These are phyloP conservation scores for Leuciscus idus DNA, from an alignment of 2,113 vertebrate genomes.

Conservation along the genomic window DNA sequence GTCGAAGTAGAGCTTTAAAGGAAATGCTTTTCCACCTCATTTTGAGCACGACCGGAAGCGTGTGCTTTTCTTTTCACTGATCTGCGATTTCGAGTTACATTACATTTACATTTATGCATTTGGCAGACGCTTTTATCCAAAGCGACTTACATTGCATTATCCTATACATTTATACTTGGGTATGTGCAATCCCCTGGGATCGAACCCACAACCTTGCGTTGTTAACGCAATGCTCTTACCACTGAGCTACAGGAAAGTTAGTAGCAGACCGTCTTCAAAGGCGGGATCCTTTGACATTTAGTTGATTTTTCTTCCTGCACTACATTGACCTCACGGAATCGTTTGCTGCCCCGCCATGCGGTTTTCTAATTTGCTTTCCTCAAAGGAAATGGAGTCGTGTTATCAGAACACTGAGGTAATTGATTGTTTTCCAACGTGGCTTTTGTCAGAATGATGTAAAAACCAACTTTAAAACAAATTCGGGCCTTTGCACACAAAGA, in stretches of 20 bases:
- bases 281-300: constrained; percentile 6
- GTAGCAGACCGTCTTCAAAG: constrained; percentile 17
- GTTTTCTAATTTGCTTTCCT: constrained; percentile 55
- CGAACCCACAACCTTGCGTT: no score
- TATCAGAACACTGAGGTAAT: constrained; percentile 55
- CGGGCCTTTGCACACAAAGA: not conserved
- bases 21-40: constrained; percentile 29
- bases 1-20: not conserved
- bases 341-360: constrained; percentile 7
- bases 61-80: constrained; percentile 45
- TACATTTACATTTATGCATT: no score
- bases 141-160: no score
- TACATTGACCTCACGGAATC: constrained; percentile 38
- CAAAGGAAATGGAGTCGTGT: constrained; percentile 51
- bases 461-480: not conserved
- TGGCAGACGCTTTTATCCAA: no score
- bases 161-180: no score
- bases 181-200: no score
- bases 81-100: not conserved
- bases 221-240: no score
- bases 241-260: no score
- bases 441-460: constrained; percentile 21
- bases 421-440: constrained; percentile 50
- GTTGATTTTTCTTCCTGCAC: constrained; percentile 35
- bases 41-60: constrained; percentile 45